Evolutionary conservation across 2,797 vertebrate genomes (phyloP), one percentile per base, ranked within the genome.

Genomic region (Halcyon chelicuti): DNA sequence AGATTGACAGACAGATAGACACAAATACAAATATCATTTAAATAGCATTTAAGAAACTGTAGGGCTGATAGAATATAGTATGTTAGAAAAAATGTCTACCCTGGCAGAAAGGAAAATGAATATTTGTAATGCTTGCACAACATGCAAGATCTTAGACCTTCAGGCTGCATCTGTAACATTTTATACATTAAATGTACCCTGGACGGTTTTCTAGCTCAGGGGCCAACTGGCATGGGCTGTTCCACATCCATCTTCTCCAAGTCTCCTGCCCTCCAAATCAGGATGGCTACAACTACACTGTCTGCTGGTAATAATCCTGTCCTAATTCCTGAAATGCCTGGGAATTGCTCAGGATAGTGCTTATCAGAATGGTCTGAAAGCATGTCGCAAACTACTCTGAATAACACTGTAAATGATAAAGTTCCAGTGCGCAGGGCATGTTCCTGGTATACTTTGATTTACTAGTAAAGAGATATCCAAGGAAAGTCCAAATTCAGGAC

Each of bases 161-260:
- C 67, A 77, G 60, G 44, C 52, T 91, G 37, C 49, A 67, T 68
- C 75, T 95, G 62, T 78, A 93, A 84, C 8, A 29, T 76, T 93
- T 93, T 70, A 82, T 44, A 68, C n/a, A 72, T 68, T 92, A 93
- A 83, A 65, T 67, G 33, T 68, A 93, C 49, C 65, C 72, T 81
- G 85, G 52, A 90, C 57, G 44, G n/a, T 62, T 81, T 81, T 95
- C 54, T 80, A 62, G 49, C 46, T 88, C 40, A 92, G 54, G 3
- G 28, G 68, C 66, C 93, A 94, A 58, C 49, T 95, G 76, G 76
- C 79, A 78, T 28, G 13, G 23, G 9, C 12, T 2, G 1, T 35
- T 80, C 40, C 37, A 75, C 42, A 83, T 77, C 15, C 49, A 86
- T 37, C 76, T 86, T 80, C 49, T 81, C 72, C 62, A 91, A 8